Base-by-base conservation (phyloP, 30 jellyfish, hydroid and myxozoan species). In the Turritopsis dohrnii region DNA sequence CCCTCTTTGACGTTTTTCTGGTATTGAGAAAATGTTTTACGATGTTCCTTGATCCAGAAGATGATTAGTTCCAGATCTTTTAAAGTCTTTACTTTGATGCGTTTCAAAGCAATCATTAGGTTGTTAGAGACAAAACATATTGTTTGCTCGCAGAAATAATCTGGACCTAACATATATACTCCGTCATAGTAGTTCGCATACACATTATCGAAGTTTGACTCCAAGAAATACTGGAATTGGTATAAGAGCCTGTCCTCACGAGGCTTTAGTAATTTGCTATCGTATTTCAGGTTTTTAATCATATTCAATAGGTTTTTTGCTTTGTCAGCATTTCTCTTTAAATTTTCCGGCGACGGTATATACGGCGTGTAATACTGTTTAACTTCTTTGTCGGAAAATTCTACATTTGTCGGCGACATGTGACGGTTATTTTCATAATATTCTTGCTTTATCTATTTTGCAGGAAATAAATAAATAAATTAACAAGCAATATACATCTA, bases 151-250 rank as follows among this genome's bases (percentile, higher is more conserved):
- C 96, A 81, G 18, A 90, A 75, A 53, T 90, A 90, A 66, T 90
- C 96, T 0, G 96, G 96, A 71, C 96, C 96, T 71, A 90, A 74
- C 95, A 90, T 82, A 94, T 94, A 90, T 52, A 84, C 83, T 0
- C 96, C 96, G 21, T 86, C 87, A 71, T 90, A 87, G 80, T 90
- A 90, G 54, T 83, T 86, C 69, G 81, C 96, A 24, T 75, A 83
- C 9, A 90, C 87, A 66, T 73, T 81, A 53, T 86, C 96, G 72
- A 90, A 90, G 71, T 86, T 90, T 54, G 92, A 88, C 29, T 80
- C 81, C 16, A 90, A 82, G 29, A 90, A 90, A 84, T 85, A 90
- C 52, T 81, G 66, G 28, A 90, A 74, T 28, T 86, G 87, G 16
- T 87, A 80, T 3, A 85, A 30, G 16, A 87, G 87, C 66, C 96